Conservation (phyloP, 2,797 vertebrate genomes). For the Malurus leucopterus region DNA sequence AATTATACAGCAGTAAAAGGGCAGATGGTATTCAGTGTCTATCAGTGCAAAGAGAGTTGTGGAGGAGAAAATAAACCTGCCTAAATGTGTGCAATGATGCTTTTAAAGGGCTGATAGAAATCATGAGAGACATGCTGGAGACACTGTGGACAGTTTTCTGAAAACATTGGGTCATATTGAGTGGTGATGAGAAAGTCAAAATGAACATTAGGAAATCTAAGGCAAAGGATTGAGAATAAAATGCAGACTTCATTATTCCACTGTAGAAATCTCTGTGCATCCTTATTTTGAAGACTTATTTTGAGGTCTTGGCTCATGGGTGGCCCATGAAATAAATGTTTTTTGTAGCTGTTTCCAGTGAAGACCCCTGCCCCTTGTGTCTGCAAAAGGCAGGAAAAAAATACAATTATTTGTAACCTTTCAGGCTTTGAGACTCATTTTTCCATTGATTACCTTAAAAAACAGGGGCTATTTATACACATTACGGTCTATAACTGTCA, state of each 20-base stretch:
- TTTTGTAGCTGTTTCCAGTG: neutral
- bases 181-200: neutral
- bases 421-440: neutral
- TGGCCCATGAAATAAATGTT: neutral
- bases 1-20: neutral
- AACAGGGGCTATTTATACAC: conserved; percentile 31
- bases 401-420: neutral
- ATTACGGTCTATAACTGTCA: conserved; percentile 14
- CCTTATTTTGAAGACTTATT: neutral
- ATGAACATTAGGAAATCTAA: neutral
- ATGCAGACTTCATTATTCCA: neutral
- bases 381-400: neutral
- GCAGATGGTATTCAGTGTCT: neutral
- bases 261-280: neutral
- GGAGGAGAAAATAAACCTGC: neutral
- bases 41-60: neutral
- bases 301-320: neutral
- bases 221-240: neutral
- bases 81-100: rapidly evolving
- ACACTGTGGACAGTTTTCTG: neutral
- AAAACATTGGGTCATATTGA: neutral
- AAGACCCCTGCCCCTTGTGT: neutral
- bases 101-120: neutral
- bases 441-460: conserved; percentile 37
- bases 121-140: neutral